Percentiles rank a stretch among this genome's conserved stretches.
phyloP scores from a whole-genome alignment of 2,797 vertebrate genomes.

The Acanthiza pusilla region DNA sequence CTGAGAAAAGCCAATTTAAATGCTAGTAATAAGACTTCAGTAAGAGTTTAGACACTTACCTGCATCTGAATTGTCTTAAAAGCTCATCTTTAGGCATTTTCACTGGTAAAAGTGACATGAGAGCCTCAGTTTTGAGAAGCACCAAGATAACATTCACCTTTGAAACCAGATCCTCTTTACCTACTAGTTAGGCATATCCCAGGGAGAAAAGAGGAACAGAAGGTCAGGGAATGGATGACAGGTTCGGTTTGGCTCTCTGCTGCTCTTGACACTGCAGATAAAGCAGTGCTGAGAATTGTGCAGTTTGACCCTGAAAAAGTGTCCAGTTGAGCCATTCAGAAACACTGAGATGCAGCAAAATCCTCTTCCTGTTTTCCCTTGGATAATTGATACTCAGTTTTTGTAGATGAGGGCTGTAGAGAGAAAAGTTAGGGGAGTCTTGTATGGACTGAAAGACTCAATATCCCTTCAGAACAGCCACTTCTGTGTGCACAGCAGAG shows the following conservation, averaged over 20 bases:
- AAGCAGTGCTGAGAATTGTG: not conserved
- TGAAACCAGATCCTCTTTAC: not conserved
- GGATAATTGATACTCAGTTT: not conserved
- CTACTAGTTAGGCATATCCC: too few relatives aligned
- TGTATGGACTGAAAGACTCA: not conserved
- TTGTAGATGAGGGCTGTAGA: not conserved
- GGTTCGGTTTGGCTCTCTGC: not conserved
- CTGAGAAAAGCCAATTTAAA: not conserved
- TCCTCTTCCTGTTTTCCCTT: not conserved
- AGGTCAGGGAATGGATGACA: not conserved
- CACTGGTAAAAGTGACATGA: not conserved
- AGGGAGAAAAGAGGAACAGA: not conserved
- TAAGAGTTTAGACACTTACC: not conserved
- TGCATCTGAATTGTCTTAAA: not conserved
- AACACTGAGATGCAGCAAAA: not conserved
- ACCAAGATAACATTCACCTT: not conserved
- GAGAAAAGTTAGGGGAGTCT: not conserved
- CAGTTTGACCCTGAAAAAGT: not conserved
- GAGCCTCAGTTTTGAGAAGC: not conserved
- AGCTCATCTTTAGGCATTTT: not conserved
- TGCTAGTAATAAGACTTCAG: not conserved
- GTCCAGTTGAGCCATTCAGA: fast-evolving
- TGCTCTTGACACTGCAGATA: not conserved
- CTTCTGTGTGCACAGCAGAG: not conserved
- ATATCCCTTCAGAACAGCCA: not conserved